Base-by-base conservation (phyloP, 2,797 vertebrate genomes). In the Jordanella pulchra region DNA sequence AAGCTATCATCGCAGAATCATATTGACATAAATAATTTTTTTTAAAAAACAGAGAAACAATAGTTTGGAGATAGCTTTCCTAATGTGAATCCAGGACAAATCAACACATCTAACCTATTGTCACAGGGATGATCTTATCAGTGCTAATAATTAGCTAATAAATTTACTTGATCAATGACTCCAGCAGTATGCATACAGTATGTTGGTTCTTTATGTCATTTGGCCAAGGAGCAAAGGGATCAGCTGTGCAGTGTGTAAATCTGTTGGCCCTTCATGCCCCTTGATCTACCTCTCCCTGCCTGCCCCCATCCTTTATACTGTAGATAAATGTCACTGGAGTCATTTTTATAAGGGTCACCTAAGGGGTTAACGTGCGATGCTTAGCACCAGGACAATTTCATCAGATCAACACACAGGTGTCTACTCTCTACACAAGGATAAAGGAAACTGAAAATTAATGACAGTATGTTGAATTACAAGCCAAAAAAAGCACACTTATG, bases 331-430 rank as follows among this genome's bases (percentile, higher is more conserved):
- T 91, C 91, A 90, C 58, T 7, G 61, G 70, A 80, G 88, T 83
- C 85, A 86, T 90, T 69, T 94, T 93, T 92, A 93, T 89, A 78
- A 84, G 79, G 92, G 93, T 94, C 90, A 92, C 48, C 77, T 76
- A 77, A 88, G 80, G 85, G 92, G 93, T 94, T 94, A 93, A 92
- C 91, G 90, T 87, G 78, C 84, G 82, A 87, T 72, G 72, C 84
- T 84, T 83, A 73, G 66, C 73, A 70, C 53, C 74, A 47, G 82
- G 83, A 84, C 70, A 75, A 53, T 79, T 82, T 77, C 75, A 89
- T 88, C 80, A 84, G 71, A 3, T 21, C 45, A 32, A 69, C 73
- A 44, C 61, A 74, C 68, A 65, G 51, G 30, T 67, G 58, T 56
- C 51, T 35, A 32, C 25, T 48, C 60, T 66, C 71, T 56, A 47